Base-by-base conservation (phyloP, 2,797 vertebrate genomes). In the Clamator glandarius region DNA sequence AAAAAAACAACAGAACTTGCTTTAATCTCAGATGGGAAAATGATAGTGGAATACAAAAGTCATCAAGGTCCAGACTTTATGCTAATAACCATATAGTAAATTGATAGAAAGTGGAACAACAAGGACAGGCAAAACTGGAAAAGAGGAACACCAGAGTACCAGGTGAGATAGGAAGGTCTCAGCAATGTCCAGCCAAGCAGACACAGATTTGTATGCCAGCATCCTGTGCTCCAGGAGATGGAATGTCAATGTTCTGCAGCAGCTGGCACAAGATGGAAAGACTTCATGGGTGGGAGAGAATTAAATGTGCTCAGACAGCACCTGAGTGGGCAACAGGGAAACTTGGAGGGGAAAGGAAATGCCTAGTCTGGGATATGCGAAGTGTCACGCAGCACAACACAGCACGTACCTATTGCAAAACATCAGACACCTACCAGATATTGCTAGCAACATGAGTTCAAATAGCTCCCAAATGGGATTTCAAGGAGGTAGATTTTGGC, bases 281-380 rank as follows among this genome's bases (percentile, higher is more conserved):
- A 41, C 5, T 28, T 76, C 0, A 3, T 11, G 11, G 1, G 14
- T 72, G 50, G 33, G 48, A 80, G 35, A 46, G 26, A 70, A 75
- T 31, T 31, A 59, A 6, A 6, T 51, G 42, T 48, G n/a, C n/a
- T 91, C 29, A 54, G 29, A 39, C 24, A 84, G 46, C 1, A 5
- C 35, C 10, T 24, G 33, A 66, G 21, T 2, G 7, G 23, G 54
- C 9, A 87, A 41, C 9, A 52, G 3, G 6, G 31, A 74, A 74
- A 59, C 0, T 0, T 8, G 2, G 25, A 63, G 15, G 15, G 39
- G 54, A 78, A 68, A 52, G 64, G 11, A 69, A 70, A 74, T 8
- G 36, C 7, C 18, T 7, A 6, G 36, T 64, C 5, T 67, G 52
- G 54, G 31, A 29, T 52, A 24, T 17, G 31, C 55, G 55, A 86